Evolutionary conservation across 2,113 vertebrate genomes (phyloP).

Genomic region (Eretmochelys imbricata): DNA sequence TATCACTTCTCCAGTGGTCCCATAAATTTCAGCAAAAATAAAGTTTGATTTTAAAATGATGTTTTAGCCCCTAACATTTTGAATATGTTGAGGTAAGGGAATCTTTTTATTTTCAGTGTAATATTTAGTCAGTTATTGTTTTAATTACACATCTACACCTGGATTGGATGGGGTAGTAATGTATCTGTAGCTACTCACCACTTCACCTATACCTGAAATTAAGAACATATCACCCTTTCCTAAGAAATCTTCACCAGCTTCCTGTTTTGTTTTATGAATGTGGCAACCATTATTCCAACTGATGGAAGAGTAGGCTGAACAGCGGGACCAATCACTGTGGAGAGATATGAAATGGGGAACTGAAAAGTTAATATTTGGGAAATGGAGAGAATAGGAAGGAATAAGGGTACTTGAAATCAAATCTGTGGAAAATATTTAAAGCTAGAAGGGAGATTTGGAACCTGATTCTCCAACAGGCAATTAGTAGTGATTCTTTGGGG

Average conservation of each 20-base stretch:
- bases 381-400: not conserved
- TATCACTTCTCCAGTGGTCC: not conserved
- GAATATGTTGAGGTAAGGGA: not conserved
- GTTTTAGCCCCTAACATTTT: not conserved
- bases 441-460: not conserved
- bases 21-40: not conserved
- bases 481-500: not conserved
- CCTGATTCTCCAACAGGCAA: not conserved
- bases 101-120: not conserved
- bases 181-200: not conserved
- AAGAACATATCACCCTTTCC: not conserved
- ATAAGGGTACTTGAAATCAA: not conserved
- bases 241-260: not conserved
- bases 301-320: not conserved
- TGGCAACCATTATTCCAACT: not conserved
- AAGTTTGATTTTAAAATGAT: not conserved
- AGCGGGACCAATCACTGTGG: not conserved
- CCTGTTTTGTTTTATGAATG: not conserved
- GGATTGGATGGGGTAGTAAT: not conserved
- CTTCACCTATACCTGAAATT: not conserved
- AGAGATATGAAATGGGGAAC: not conserved
- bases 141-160: not conserved
- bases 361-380: not conserved
- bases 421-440: not conserved
- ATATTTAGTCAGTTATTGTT: not conserved